Evolutionary conservation across 2,113 vertebrate species (phyloP).

Genomic region (Pseudorectes ferrugineus): DNA sequence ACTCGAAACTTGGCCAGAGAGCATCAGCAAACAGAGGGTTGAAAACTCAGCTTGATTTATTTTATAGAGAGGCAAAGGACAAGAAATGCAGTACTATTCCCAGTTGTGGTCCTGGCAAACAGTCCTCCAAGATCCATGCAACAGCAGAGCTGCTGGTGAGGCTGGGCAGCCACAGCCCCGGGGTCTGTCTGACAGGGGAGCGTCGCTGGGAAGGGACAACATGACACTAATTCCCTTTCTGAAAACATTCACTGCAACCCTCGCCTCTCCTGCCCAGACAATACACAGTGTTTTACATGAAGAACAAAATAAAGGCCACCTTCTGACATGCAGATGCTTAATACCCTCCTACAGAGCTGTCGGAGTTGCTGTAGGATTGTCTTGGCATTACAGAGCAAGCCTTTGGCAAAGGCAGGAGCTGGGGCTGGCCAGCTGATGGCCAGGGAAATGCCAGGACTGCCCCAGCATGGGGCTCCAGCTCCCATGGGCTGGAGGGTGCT

Average conservation of each 20-base stretch:
- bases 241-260: not conserved
- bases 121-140: not conserved
- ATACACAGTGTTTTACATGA: not conserved
- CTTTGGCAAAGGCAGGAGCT: not conserved
- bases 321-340: not conserved
- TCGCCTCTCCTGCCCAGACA: not conserved
- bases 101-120: not conserved
- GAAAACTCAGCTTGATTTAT: conserved; percentile 43
- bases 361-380: not conserved
- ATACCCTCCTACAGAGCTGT: not conserved
- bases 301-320: not conserved
- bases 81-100: not conserved
- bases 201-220: fast-evolving
- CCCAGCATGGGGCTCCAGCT: not conserved
- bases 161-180: fast-evolving
- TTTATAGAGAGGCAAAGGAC: conserved; percentile 6
- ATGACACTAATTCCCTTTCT: not conserved
- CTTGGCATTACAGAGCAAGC: not conserved
- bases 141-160: not conserved
- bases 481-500: not conserved
- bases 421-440: not conserved
- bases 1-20: conserved; percentile 15
- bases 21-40: conserved; percentile 9
- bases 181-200: not conserved
- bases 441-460: not conserved